Conservation (phyloP, 2,888 invertebrate genomes). For the Drosophila koepferae region DNA sequence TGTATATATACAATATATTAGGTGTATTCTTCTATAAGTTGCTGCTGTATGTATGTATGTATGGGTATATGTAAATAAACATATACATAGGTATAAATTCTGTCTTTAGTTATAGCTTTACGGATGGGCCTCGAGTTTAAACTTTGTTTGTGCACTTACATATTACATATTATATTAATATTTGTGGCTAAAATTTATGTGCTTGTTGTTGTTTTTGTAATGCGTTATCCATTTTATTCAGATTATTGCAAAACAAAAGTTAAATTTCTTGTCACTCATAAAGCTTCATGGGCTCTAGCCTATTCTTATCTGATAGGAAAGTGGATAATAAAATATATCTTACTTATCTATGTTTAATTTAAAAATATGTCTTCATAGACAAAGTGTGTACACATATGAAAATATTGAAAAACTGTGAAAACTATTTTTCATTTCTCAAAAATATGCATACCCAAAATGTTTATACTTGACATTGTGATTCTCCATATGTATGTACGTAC, state of each 20-base stretch:
- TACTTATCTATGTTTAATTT: constrained; percentile 46
- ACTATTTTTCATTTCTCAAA: constrained; percentile 67
- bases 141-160: constrained; percentile 20
- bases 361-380: constrained; percentile 38
- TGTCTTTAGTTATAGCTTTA: constrained; percentile 26
- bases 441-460: constrained; percentile 56
- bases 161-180: not conserved
- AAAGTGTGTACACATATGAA: constrained; percentile 31
- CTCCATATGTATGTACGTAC: constrained; percentile 26
- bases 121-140: constrained; percentile 33
- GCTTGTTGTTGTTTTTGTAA: constrained; percentile 4
- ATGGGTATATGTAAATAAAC: constrained; percentile 34
- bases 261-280: constrained; percentile 45
- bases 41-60: constrained; percentile 27
- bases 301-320: constrained; percentile 45
- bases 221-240: not conserved
- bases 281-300: constrained; percentile 59
- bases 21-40: constrained; percentile 54
- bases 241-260: constrained; percentile 15
- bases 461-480: constrained; percentile 41
- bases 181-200: constrained; percentile 19
- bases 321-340: constrained; percentile 59
- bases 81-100: constrained; percentile 29
- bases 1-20: constrained; percentile 38
- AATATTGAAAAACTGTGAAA: constrained; percentile 60